These are phyloP conservation scores for Ficedula albicollis DNA, from an alignment of 2,797 vertebrate species.

Conservation along the genomic window DNA sequence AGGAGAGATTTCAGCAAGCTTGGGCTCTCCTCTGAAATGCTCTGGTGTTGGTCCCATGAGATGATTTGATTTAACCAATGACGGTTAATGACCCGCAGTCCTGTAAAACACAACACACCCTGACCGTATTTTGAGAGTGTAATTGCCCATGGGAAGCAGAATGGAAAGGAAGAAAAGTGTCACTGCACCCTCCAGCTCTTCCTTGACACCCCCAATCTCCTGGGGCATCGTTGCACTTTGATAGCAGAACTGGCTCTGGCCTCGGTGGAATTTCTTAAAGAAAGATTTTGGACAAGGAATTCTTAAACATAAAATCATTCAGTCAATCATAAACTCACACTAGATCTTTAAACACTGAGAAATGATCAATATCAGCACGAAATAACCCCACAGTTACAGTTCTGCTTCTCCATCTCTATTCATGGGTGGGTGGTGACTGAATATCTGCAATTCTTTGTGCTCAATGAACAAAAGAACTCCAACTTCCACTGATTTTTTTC, in stretches of 20 bases:
- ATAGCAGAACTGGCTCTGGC: not conserved
- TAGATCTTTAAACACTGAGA: not conserved
- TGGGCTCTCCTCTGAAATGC: not conserved
- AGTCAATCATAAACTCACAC: rapidly evolving
- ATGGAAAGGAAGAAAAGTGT: not conserved
- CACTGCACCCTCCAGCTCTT: not conserved
- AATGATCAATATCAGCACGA: not conserved
- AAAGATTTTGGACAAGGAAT: not conserved
- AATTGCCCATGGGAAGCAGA: not conserved
- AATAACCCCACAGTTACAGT: not conserved
- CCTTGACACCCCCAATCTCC: not conserved
- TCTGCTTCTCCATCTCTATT: not conserved
- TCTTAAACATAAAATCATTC: not conserved
- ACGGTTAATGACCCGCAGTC: rapidly evolving
- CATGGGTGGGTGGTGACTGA: rapidly evolving
- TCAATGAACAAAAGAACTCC: not conserved
- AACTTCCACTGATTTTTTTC: not conserved
- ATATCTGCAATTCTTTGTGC: not conserved
- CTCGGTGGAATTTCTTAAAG: not conserved
- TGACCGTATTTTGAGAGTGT: not conserved
- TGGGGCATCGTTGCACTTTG: rapidly evolving
- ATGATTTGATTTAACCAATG: rapidly evolving
- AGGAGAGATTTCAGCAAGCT: not conserved
- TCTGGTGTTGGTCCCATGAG: not conserved
- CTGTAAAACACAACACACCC: not conserved